Base-by-base conservation (phyloP, 1,140 invertebrate genomes). In the Aphis craccivora region DNA sequence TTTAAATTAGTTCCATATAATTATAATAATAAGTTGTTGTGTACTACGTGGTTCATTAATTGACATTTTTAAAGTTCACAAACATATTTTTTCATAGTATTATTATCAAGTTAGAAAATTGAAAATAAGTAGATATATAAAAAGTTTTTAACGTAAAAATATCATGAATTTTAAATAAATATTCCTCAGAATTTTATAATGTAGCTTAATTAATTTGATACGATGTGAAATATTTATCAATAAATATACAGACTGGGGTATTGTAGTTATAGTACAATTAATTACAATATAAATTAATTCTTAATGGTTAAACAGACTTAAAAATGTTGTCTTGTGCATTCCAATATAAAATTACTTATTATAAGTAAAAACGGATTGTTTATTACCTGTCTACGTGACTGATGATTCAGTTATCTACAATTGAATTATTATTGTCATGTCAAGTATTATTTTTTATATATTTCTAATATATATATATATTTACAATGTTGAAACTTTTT, bases 351-450 rank as follows among this genome's bases (percentile, higher is more conserved):
- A 84, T 84, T 8, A 43, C 83, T 84, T 43, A 40, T 84, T 1
- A 25, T 3, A 40, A 40, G 23, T 40, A 25, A 9, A 37, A 84
- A 40, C 25, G 2, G 37, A 84, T 84, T 89, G 35, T 89, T 40
- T 37, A 53, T 37, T 55, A 89, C 87, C 51, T 53, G 48, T 55
- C 18, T 20, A 55, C 8, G 22, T 89, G 48, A 55, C 35, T 40
- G n/a, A 89, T 55, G 48, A 89, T 37, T 35, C n/a, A 89, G 48
- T 53, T 37, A 55, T 55, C 22, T 55, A 55, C 48, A 89, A 55
- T 89, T 55, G 48, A 55, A 55, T 89, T 89, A 89, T 55, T 89
- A 55, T 89, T 55, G 48, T 55, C 8, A 53, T 53, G 87, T 53
- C 87, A 53, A 30, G 48, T 48, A 37, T 87, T 48, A 37, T 87